Conservation (phyloP, 2,113 vertebrate species). For the Mesitornis unicolor region DNA sequence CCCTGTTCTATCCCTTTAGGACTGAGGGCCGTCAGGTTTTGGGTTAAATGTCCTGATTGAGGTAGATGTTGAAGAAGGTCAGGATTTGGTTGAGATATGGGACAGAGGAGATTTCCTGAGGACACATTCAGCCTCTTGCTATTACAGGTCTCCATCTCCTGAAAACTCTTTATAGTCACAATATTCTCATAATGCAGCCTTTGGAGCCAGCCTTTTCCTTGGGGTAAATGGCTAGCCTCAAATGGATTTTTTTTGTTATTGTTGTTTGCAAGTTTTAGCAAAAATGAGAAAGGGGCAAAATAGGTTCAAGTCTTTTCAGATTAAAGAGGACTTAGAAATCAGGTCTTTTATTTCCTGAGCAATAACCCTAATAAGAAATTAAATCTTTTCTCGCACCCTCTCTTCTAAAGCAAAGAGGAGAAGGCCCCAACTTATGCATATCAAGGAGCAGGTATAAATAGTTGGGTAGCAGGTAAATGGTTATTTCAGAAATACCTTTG, state of each 20-base stretch:
- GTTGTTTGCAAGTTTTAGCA: not conserved
- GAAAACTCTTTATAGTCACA: not conserved
- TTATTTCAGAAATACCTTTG: not conserved
- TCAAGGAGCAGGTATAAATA: not conserved
- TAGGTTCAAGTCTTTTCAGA: not conserved
- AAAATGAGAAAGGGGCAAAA: not conserved
- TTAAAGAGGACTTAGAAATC: not conserved
- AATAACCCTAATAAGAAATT: not conserved
- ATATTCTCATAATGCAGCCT: not conserved
- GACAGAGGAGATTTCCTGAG: not conserved
- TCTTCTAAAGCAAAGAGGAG: not conserved
- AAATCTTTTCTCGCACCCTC: not conserved
- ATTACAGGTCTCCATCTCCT: not conserved
- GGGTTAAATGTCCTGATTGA: not conserved
- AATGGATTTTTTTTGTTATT: not conserved
- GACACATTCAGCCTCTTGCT: not conserved
- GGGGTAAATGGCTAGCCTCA: accelerated
- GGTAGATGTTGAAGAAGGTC: not conserved
- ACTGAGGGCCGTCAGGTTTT: not conserved
- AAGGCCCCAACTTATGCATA: not conserved
- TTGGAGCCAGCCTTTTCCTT: not conserved
- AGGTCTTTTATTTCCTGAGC: not conserved
- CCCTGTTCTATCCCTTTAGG: not conserved
- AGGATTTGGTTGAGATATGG: not conserved
- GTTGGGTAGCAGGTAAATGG: not conserved